Evolutionary conservation across 92 coral and sea anemone species (phyloP).

Genomic region (Epizoanthus scotinus): DNA sequence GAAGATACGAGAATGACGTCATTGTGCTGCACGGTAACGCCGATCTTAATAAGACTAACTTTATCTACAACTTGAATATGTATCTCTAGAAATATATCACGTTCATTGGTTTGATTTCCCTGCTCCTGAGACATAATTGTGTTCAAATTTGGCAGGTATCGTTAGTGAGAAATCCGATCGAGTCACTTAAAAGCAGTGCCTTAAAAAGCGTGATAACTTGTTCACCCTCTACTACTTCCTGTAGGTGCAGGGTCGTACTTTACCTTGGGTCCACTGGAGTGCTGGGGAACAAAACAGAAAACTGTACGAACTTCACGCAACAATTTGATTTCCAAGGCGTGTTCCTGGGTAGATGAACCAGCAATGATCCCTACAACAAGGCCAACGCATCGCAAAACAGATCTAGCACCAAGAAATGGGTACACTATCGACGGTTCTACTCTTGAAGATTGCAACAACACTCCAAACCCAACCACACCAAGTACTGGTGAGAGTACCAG

Average conservation of each 20-base stretch:
- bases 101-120: no score
- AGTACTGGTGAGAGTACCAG: not conserved
- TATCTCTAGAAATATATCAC: no score
- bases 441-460: not conserved
- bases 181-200: no score
- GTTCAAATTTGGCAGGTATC: no score
- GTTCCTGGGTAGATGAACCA: slow-evolving; percentile 51
- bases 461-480: slow-evolving; percentile 5
- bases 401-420: not conserved
- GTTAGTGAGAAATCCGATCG: no score
- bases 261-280: slow-evolving; percentile 86
- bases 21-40: no score
- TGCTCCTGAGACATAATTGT: no score
- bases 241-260: slow-evolving; percentile 59
- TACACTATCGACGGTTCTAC: not conserved
- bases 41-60: no score
- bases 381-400: not conserved
- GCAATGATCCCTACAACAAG: slow-evolving; percentile 26
- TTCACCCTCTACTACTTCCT: not conserved
- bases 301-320: slow-evolving; percentile 23
- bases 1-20: no score
- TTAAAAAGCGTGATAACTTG: no score
- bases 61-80: no score
- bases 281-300: slow-evolving; percentile 69
- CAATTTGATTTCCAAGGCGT: slow-evolving; percentile 33